Evolutionary conservation across 2,113 vertebrate species (phyloP), one percentile per base, ranked within the genome.

Genomic region (Bufo gargarizans): DNA sequence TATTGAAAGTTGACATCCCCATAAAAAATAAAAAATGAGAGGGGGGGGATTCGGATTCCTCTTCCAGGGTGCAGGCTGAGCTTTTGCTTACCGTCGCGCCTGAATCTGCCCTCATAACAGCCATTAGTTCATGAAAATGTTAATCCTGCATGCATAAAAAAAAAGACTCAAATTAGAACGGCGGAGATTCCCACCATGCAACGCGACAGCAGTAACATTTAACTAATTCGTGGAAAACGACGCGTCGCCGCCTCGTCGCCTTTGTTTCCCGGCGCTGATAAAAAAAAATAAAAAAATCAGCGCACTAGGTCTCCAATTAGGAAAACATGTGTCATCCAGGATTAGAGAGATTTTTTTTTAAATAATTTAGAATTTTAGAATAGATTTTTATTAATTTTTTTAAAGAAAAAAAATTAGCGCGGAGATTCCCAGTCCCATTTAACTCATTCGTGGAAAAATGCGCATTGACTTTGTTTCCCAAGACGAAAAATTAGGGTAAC

Each of bases 41-140:
- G 87, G 43, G 16, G 33, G 12, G 56, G 45, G 2, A 88, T 22
- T 53, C 17, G 59, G 69, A 69, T 63, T 50, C 45, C 17, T 67
- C 8, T 20, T 83, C 61, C 81, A 13, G 58, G 88, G 79, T 14
- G 82, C 93, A 89, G 92, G 91, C 91, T 85, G 86, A 91, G 90
- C 88, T 86, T 92, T 92, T 93, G 87, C 69, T 63, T 92, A 92
- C 92, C 92, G 92, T 91, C 90, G 87, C 90, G 91, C 92, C 89
- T 93, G 92, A 92, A 91, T 93, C 91, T 88, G 91, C 65, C 89
- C 91, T 94, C 93, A 92, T 91, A 94, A 92, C 93, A 94, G 91
- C 91, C 91, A 92, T 93, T 93, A 92, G 88, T 92, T 95, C 93
- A 95, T 95, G 93, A 96, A 94, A 95, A 95, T 96, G 94, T 93